A percentile compares a stretch with the other conserved stretches of the same genome.
Conservation (phyloP, 1,140 invertebrate genomes). For the Harlomillsia oculata region DNA sequence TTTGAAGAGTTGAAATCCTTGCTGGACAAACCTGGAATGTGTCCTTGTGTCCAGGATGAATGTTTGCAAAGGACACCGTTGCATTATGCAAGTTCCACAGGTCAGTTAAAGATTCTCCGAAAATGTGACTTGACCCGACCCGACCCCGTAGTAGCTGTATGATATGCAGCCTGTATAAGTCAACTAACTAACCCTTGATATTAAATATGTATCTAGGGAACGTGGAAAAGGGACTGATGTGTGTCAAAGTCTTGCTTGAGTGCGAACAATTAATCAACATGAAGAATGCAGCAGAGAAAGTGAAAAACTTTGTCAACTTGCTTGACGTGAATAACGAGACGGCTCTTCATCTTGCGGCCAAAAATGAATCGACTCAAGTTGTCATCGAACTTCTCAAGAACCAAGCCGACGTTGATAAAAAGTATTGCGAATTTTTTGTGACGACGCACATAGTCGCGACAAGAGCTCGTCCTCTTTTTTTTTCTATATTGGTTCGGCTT, state of each 20-base stretch:
- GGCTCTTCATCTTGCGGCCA: constrained; percentile 15
- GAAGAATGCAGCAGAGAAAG: constrained; percentile 5
- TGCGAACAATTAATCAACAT: background rate
- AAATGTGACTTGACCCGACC: too few relatives aligned
- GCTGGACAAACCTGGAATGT: background rate
- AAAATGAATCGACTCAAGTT: constrained; percentile 17
- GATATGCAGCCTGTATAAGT: background rate
- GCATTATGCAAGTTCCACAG: constrained; percentile 14
- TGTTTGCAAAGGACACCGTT: constrained; percentile 8
- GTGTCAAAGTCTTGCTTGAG: constrained; percentile 18
- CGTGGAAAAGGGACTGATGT: constrained; percentile 20
- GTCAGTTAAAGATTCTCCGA: too few relatives aligned
- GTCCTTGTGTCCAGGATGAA: background rate
- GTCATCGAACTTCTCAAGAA: constrained; percentile 18
- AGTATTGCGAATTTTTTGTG: too few relatives aligned
- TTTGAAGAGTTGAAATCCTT: constrained; percentile 20
- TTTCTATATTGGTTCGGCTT: too few relatives aligned
- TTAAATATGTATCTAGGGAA: background rate
- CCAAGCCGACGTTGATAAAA: constrained; percentile 16
- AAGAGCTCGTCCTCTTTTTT: too few relatives aligned
- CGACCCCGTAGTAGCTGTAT: too few relatives aligned
- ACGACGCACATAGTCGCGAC: too few relatives aligned
- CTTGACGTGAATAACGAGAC: constrained; percentile 9
- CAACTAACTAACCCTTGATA: background rate
- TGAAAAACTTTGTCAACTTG: constrained; percentile 11